A percentile compares a stretch with the other conserved stretches of the same genome.
Evolutionary conservation across 1,140 invertebrate genomes (phyloP).

Genomic region (Cepaea nemoralis): DNA sequence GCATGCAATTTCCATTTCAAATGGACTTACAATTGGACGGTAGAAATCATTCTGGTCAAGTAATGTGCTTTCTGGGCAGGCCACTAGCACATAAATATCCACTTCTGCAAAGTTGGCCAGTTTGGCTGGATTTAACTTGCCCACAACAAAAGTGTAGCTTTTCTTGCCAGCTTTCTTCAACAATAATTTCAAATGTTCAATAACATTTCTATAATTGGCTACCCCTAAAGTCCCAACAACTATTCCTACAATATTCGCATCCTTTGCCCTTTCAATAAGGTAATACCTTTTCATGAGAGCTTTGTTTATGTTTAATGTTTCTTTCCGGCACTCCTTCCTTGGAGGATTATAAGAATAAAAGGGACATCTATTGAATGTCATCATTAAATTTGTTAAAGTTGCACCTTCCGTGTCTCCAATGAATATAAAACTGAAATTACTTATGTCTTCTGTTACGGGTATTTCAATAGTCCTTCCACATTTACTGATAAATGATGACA

Average conservation of each 20-base stretch:
- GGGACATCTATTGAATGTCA: conserved; percentile 71
- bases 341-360: conserved; percentile 72
- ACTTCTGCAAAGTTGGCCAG: conserved; percentile 93
- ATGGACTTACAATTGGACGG: conserved; percentile 90
- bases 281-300: conserved; percentile 83
- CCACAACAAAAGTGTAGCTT: conserved; percentile 90
- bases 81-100: conserved; percentile 90
- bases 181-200: conserved; percentile 82
- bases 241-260: conserved; percentile 88
- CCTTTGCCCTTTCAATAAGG: conserved; percentile 89
- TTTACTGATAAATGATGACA: conserved; percentile 13
- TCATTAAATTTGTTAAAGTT: conserved; percentile 74
- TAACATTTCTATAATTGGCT: conserved; percentile 83
- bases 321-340: conserved; percentile 50
- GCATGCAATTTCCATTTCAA: conserved; percentile 91
- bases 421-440: conserved; percentile 75
- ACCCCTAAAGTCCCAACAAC: conserved; percentile 89
- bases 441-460: conserved; percentile 51
- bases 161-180: conserved; percentile 84
- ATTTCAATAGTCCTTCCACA: conserved; percentile 58
- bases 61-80: conserved; percentile 88
- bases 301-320: conserved; percentile 66
- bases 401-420: conserved; percentile 73
- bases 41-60: conserved; percentile 89
- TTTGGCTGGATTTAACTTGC: conserved; percentile 92